Percentiles rank a stretch among this genome's conserved stretches.
These are phyloP conservation scores for Eupristina koningsbergeri DNA, from an alignment of 1,140 invertebrate species.

Conservation along the genomic window DNA sequence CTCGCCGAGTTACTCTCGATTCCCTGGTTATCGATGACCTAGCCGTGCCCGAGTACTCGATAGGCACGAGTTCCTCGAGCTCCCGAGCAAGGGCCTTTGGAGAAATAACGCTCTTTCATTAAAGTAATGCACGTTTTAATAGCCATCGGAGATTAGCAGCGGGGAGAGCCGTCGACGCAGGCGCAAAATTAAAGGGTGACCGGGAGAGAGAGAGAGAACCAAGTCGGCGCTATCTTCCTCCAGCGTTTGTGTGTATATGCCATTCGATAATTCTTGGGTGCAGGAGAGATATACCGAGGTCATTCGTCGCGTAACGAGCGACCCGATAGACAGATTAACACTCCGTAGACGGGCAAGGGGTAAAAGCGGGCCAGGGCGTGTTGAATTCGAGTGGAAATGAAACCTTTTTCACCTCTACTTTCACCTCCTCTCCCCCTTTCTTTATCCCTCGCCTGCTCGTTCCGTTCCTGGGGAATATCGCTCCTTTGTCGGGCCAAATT, in stretches of 20 bases:
- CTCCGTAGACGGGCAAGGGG: background rate
- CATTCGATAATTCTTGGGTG: background rate
- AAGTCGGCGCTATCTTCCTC: background rate
- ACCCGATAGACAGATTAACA: constrained; percentile 15
- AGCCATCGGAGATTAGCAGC: background rate
- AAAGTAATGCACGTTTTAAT: no score
- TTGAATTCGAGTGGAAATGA: background rate
- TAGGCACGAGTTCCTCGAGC: no score
- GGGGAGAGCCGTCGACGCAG: background rate
- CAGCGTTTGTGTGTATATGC: background rate
- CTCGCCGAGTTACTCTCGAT: background rate
- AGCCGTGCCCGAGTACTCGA: background rate
- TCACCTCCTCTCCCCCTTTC: no score
- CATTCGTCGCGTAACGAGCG: constrained; percentile 25
- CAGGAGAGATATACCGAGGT: constrained; percentile 8
- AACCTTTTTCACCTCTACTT: no score
- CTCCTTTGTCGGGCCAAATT: no score
- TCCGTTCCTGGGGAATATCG: no score
- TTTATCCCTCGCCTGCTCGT: no score
- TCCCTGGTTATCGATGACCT: background rate
- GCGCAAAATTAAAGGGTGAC: background rate
- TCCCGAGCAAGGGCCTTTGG: no score
- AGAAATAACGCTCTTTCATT: background rate
- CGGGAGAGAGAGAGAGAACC: background rate
- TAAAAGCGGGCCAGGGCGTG: background rate